Base-by-base conservation (phyloP, 2,888 invertebrate genomes). In the Lasius fuliginosus region DNA sequence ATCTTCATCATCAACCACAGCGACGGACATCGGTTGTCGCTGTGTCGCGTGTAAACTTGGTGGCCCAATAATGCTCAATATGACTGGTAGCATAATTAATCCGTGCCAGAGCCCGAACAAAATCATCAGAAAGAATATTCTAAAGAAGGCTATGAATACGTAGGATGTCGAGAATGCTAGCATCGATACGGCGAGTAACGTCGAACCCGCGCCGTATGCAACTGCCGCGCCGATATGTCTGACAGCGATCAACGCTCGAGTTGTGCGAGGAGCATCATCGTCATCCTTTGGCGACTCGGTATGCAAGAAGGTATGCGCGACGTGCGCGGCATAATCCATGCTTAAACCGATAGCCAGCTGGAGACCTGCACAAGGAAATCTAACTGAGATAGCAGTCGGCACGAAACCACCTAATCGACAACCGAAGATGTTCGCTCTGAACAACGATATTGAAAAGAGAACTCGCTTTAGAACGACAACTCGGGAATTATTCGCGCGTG, bases 241-340 rank as follows among this genome's bases (percentile, higher is more conserved):
- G 0, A 98, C 96, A 0, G 98, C 97, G 90, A 96, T 95, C 62
- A 96, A 94, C 0, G 96, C 96, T 87, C 97, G 95, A 40, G 92
- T 91, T 79, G 91, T 92, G 86, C 95, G 94, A 23, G 49, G 94
- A 23, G 49, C 62, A 23, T 84, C 58, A 12, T 93, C 87, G 23
- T 94, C 94, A 23, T 96, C 96, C n/a, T 96, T 95, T 64, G 95
- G 95, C 46, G 95, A 93, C 0, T 96, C 96, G 27, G 95, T 94
- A 1, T 97, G 97, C 90, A 98, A 96, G 94, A 98, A 98, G 3
- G 97, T 97, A 92, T 98, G 98, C 0, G 97, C 97, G 8, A 98
- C 97, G 92, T 98, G 98, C 3, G 97, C 97, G 0, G 98, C 97
- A 91, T 98, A 98, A 94, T 98, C 98, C 0, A 98, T 97, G 92